phyloP scores from a whole-genome alignment of 2,113 vertebrate genomes.

The Callorhinus ursinus region DNA sequence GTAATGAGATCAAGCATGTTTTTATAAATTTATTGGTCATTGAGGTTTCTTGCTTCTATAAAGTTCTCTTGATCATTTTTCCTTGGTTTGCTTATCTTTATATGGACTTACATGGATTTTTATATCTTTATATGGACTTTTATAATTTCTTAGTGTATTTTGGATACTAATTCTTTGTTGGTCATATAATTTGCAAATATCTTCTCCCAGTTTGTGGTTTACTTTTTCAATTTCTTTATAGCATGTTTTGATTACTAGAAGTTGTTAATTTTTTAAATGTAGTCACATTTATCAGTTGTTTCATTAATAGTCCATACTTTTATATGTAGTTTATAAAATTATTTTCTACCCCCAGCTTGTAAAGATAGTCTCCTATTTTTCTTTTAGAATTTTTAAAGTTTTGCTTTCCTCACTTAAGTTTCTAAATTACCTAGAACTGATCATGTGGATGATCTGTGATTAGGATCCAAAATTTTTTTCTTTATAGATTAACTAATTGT shows the following conservation, averaged over 20 bases:
- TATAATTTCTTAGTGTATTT: constrained; percentile 28
- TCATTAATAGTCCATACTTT: not conserved
- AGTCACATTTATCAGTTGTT: constrained; percentile 1
- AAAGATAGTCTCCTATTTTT: not conserved
- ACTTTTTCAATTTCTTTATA: not conserved
- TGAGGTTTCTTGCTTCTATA: not conserved
- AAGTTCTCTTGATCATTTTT: not conserved
- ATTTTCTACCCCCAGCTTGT: not conserved
- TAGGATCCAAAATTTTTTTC: not conserved
- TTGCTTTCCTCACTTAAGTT: constrained; percentile 14
- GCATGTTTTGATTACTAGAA: not conserved
- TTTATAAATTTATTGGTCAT: not conserved
- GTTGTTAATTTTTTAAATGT: not conserved
- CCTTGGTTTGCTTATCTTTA: not conserved
- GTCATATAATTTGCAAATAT: not conserved
- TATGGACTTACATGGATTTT: not conserved
- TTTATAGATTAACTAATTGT: not conserved
- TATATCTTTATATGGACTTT: constrained; percentile 11
- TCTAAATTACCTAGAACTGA: constrained; percentile 11
- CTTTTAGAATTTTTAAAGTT: not conserved
- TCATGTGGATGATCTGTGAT: not conserved
- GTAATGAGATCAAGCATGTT: not conserved
- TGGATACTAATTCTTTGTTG: not conserved
- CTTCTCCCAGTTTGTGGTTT: not conserved
- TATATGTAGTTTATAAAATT: not conserved